Evolutionary conservation across 2,888 invertebrate genomes (phyloP).

Genomic region (Pheosia tremula): DNA sequence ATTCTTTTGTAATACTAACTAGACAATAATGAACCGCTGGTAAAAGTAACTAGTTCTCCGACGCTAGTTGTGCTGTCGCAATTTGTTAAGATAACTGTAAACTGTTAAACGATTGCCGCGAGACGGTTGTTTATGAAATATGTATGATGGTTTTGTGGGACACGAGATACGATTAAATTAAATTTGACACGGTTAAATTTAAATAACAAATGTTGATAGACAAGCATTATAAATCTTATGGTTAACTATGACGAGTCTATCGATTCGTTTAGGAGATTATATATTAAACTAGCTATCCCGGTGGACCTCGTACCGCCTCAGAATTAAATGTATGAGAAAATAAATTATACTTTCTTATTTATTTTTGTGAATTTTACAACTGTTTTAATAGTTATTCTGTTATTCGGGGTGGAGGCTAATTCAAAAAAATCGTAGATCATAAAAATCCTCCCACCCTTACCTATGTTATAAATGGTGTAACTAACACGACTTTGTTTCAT

Average conservation of each 20-base stretch:
- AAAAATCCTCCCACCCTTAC: too few species aligned
- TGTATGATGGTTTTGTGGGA: conserved; percentile 10
- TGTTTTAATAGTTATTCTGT: too few species aligned
- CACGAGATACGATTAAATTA: conserved; percentile 14
- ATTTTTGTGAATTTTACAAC: too few species aligned
- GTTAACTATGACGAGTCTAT: background rate
- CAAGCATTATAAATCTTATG: conserved; percentile 15
- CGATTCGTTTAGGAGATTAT: too few species aligned
- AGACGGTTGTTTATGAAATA: conserved; percentile 1
- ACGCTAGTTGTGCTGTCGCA: conserved; percentile 8
- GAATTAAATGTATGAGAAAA: too few species aligned
- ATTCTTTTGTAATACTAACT: conserved; percentile 34
- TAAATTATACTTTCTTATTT: too few species aligned
- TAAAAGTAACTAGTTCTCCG: conserved; percentile 16
- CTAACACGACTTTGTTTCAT: too few species aligned
- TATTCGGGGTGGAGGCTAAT: too few species aligned
- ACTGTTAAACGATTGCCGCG: background rate
- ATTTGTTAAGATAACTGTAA: conserved; percentile 15
- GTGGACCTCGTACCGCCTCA: too few species aligned
- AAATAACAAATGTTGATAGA: conserved; percentile 3
- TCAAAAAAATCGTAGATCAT: too few species aligned
- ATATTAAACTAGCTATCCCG: too few species aligned
- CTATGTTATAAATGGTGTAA: too few species aligned
- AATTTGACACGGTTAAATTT: conserved; percentile 9
- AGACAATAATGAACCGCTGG: conserved; percentile 24